Evolutionary conservation across 1,140 invertebrate species (phyloP), one percentile per base, ranked within the genome.

Genomic region (Sycophila sp.): DNA sequence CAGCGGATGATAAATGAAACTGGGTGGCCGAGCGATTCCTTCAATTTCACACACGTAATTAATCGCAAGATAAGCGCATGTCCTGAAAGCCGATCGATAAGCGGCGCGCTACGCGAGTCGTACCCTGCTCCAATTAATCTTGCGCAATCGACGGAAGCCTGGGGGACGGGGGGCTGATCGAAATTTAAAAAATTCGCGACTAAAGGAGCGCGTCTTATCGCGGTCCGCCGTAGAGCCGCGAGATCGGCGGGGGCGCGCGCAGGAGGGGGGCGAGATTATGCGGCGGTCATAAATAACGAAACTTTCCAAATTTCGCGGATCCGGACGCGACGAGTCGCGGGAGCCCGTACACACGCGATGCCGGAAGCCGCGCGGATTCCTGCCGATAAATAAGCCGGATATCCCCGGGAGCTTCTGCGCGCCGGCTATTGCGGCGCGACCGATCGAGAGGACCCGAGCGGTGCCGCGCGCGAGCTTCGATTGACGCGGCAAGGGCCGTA

Each of bases 291-390:
- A 64, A 70, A 70, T 70, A 70, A 63, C 38, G 10, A 64, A 70
- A 70, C 69, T 70, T 70, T 64, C 60, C 67, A 45, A 69, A 69
- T 69, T 69, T 69, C 67, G 34, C 67, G 67, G n/a, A 60, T 40
- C 24, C 66, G 38, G 40, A 60, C 55, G 40, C 32, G 64, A 67
- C 15, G 64, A n/a, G n/a, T n/a, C n/a, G n/a, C n/a, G n/a, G n/a
- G n/a, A n/a, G n/a, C n/a, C n/a, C 51, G 45, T 36, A 26, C 32
- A 11, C 60, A 24, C 26, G 34, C 62, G 53, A 67, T 67, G 56
- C 58, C 38, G 36, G n/a, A n/a, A 60, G 13, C 24, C 11, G 47
- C 32, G 28, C 13, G 17, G 36, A 63, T 55, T 55, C 58, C 42
- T 4, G 6, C 55, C 49, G 38, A 69, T 69, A 69, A 69, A 69